Evolutionary conservation across 2,888 invertebrate genomes (phyloP).

Genomic region (Cylindroiulus punctatus): DNA sequence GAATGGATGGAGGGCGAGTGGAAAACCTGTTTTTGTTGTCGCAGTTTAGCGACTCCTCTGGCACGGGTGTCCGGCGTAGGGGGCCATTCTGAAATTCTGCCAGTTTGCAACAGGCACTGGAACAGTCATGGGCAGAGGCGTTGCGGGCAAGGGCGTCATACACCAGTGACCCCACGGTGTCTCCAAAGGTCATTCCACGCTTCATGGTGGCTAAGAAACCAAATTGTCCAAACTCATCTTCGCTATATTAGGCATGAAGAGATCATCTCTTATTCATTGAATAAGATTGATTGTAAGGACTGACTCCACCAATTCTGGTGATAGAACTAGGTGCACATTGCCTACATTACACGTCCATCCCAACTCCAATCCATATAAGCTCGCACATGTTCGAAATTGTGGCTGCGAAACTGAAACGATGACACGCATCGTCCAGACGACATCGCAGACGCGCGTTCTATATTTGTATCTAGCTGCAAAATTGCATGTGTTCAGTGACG

Average conservation of each 20-base stretch:
- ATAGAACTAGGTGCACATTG: too few relatives aligned
- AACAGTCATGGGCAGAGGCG: neutral
- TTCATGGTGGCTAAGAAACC: too few relatives aligned
- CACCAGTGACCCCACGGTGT: neutral
- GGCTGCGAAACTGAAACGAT: neutral
- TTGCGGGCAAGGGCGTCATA: neutral
- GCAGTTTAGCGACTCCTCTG: conserved; percentile 14
- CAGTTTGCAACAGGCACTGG: neutral
- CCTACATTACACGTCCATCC: neutral
- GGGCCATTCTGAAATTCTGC: neutral
- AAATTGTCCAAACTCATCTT: neutral
- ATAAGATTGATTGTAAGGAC: too few relatives aligned
- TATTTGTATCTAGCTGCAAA: neutral
- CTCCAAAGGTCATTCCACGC: too few relatives aligned
- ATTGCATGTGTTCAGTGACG: neutral
- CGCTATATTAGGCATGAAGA: neutral
- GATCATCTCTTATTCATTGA: too few relatives aligned
- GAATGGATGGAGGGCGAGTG: neutral
- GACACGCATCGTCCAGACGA: conserved; percentile 1
- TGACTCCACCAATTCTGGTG: too few relatives aligned
- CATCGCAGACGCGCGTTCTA: neutral
- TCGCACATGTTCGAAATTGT: neutral
- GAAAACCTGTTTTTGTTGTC: conserved; percentile 4
- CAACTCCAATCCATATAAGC: neutral
- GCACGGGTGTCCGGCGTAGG: neutral